Conservation (phyloP, 2,888 invertebrate genomes). For the Eupithecia subumbrata region DNA sequence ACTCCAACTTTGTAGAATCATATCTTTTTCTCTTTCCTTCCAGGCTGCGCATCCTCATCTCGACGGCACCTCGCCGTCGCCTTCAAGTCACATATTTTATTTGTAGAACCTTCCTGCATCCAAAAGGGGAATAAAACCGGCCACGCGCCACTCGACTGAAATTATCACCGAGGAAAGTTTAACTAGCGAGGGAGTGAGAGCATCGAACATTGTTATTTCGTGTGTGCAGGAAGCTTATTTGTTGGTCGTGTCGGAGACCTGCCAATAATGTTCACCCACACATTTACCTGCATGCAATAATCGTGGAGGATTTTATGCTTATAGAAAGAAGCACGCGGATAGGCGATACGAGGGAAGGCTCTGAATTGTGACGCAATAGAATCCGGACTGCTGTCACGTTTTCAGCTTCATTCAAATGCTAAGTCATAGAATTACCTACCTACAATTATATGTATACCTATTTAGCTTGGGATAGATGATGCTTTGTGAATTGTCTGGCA, state of each 20-base stretch:
- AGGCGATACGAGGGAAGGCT: conserved; percentile 57
- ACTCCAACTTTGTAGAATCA: conserved; percentile 50
- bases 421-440: conserved; percentile 37
- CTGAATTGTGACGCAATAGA: conserved; percentile 63
- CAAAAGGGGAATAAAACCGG: conserved; percentile 72
- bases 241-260: conserved; percentile 71
- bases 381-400: conserved; percentile 61
- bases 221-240: conserved; percentile 63
- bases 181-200: conserved; percentile 41
- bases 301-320: conserved; percentile 74
- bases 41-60: conserved; percentile 78
- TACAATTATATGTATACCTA: background rate
- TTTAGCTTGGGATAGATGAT: no score
- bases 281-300: conserved; percentile 70
- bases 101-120: conserved; percentile 82
- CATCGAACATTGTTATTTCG: conserved; percentile 43
- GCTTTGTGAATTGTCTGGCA: no score
- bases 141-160: conserved; percentile 64
- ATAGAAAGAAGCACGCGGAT: conserved; percentile 59
- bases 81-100: conserved; percentile 84
- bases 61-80: conserved; percentile 81
- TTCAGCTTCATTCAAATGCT: conserved; percentile 54
- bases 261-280: conserved; percentile 82
- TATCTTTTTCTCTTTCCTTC: conserved; percentile 59
- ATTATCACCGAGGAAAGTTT: conserved; percentile 48